Percentiles rank a stretch among this genome's conserved stretches.
phyloP scores from a whole-genome alignment of 1,140 invertebrate species.

The Drosophila tani region DNA sequence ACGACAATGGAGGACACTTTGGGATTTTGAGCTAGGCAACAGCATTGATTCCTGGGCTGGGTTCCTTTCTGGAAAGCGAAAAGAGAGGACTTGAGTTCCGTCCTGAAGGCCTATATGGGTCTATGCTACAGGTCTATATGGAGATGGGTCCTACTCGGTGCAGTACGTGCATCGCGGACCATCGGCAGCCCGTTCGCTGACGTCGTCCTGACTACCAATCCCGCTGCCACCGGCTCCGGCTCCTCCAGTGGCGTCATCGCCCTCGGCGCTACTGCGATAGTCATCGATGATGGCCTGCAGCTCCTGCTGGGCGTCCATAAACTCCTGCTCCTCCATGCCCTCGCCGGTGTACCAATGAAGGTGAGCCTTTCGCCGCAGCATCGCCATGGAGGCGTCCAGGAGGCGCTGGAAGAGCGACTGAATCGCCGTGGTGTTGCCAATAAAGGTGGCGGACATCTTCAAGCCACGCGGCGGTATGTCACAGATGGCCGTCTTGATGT shows the following conservation, averaged over 20 bases:
- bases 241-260: slow-evolving; percentile 6
- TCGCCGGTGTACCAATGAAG: slow-evolving; percentile 91
- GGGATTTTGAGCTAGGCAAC: slow-evolving; percentile 4
- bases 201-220: slow-evolving; percentile 3
- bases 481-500: slow-evolving; percentile 90
- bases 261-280: slow-evolving; percentile 57
- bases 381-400: slow-evolving; percentile 89
- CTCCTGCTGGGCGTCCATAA: slow-evolving; percentile 89
- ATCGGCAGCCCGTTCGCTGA: slow-evolving; percentile 6
- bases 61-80: background rate
- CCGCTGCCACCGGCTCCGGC: background rate
- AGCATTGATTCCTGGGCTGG: background rate
- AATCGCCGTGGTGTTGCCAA: slow-evolving; percentile 91
- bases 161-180: slow-evolving; percentile 42
- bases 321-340: slow-evolving; percentile 93
- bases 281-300: slow-evolving; percentile 78
- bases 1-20: slow-evolving; percentile 17
- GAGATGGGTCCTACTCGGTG: background rate
- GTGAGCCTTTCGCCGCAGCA: slow-evolving; percentile 95
- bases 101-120: slow-evolving; percentile 1
- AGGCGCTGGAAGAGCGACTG: slow-evolving; percentile 91
- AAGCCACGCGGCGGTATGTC: slow-evolving; percentile 89
- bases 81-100: background rate
- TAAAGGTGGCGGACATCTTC: slow-evolving; percentile 90
- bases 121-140: background rate